Conservation (phyloP, 2,888 invertebrate genomes). For the Tetranychus piercei region DNA sequence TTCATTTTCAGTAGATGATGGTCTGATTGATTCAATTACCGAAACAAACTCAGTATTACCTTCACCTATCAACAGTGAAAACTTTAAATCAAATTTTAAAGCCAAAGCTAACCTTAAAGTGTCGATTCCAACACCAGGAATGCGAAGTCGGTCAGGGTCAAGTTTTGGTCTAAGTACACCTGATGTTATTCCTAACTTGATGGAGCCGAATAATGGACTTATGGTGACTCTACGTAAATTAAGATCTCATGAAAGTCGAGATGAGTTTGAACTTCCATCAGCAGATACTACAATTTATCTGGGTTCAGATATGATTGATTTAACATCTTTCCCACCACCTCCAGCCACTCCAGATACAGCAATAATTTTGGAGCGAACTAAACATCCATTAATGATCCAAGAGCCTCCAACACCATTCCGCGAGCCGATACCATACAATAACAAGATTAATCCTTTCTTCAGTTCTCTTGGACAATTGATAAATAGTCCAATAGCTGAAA, state of each 20-base stretch:
- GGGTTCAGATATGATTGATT: slow-evolving; percentile 72
- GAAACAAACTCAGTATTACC: not conserved
- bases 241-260: not conserved
- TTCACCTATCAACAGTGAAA: not conserved
- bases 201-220: not conserved
- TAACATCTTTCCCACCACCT: slow-evolving; percentile 59
- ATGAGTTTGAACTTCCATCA: not conserved
- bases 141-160: slow-evolving; percentile 10
- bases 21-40: not conserved
- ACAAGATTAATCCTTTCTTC: not conserved
- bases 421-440: not conserved
- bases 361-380: not conserved
- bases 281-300: slow-evolving; percentile 37
- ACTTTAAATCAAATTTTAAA: not conserved
- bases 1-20: not conserved
- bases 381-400: not conserved
- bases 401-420: slow-evolving; percentile 6
- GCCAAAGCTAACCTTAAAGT: not conserved
- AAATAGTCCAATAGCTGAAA: not conserved
- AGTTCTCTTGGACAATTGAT: not conserved
- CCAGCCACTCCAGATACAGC: slow-evolving; percentile 48
- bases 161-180: slow-evolving; percentile 2
- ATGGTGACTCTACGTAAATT: not conserved
- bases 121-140: not conserved
- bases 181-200: not conserved